Evolutionary conservation across 2,888 invertebrate genomes (phyloP).

Genomic region (Cylloceria caligata): DNA sequence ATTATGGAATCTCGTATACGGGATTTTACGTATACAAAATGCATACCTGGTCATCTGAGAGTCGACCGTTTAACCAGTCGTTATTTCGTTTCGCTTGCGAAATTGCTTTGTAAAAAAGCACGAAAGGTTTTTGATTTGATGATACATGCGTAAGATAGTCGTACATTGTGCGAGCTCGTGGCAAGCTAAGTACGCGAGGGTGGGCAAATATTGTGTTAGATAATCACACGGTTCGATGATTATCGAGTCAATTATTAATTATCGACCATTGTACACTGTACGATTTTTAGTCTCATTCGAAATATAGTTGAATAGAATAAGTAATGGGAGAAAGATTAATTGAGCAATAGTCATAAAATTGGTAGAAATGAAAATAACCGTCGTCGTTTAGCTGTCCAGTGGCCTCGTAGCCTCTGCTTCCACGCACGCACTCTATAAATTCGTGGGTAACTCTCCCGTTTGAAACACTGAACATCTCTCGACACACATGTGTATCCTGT

Average conservation of each 20-base stretch:
- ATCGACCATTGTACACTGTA: neutral
- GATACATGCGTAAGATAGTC: neutral
- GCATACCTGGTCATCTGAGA: neutral
- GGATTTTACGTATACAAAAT: constrained; percentile 13
- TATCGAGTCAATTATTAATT: constrained; percentile 25
- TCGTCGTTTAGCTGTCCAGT: constrained; percentile 3
- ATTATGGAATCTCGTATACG: neutral
- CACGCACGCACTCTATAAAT: neutral
- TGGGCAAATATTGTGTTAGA: neutral
- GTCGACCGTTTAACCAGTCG: constrained; percentile 15
- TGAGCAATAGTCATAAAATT: neutral
- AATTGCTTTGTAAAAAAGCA: constrained; percentile 30
- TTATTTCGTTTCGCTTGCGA: constrained; percentile 28
- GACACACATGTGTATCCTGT: neutral
- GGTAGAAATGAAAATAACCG: constrained; percentile 16
- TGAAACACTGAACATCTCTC: neutral
- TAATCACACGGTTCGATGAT: constrained; percentile 32
- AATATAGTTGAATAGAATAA: constrained; percentile 19
- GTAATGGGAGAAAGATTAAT: neutral
- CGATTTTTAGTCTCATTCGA: constrained; percentile 1
- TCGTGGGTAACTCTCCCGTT: neutral
- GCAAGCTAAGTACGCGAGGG: constrained; percentile 5
- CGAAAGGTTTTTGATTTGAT: neutral
- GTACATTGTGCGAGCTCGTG: neutral
- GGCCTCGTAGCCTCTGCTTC: neutral